These are phyloP conservation scores for Gephyroberyx darwinii DNA, from an alignment of 2,797 vertebrate genomes.

Conservation along the genomic window DNA sequence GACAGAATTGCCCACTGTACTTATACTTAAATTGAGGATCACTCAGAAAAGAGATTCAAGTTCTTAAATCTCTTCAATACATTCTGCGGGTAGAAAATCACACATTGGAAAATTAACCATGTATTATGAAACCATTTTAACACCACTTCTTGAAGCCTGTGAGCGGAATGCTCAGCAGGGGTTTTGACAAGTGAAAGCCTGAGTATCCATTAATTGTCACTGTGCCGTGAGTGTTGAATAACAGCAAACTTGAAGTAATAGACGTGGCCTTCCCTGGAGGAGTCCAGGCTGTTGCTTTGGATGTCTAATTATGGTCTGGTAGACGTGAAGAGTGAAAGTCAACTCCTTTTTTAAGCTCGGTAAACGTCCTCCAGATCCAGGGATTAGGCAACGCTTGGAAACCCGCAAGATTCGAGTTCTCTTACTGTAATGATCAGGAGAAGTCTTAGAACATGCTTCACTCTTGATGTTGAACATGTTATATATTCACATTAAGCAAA, in stretches of 20 bases:
- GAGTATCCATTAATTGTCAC: conserved; percentile 71
- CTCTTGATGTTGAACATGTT: neutral
- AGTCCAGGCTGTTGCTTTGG: conserved; percentile 37
- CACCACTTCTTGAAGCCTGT: conserved; percentile 44
- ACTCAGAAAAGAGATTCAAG: conserved; percentile 26
- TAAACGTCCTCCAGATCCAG: conserved; percentile 41
- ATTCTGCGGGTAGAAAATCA: conserved; percentile 42
- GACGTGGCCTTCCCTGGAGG: conserved; percentile 50
- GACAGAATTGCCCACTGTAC: conserved; percentile 11
- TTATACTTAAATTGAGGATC: conserved; percentile 35
- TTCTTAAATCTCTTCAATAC: conserved; percentile 56
- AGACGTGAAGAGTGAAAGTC: conserved; percentile 47
- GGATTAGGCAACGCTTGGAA: conserved; percentile 34
- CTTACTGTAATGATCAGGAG: conserved; percentile 7
- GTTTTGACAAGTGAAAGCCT: conserved; percentile 65
- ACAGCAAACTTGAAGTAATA: conserved; percentile 52
- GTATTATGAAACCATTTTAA: conserved; percentile 67
- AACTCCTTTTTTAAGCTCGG: conserved; percentile 51
- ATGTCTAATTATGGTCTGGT: conserved; percentile 63
- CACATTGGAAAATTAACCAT: conserved; percentile 60
- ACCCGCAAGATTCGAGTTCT: conserved; percentile 15
- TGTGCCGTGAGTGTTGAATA: conserved; percentile 43
- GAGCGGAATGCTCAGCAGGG: conserved; percentile 56
- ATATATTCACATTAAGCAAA: neutral
- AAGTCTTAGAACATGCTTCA: neutral